Base-by-base conservation (phyloP, 2,113 vertebrate species). In the Delphinapterus leucas region DNA sequence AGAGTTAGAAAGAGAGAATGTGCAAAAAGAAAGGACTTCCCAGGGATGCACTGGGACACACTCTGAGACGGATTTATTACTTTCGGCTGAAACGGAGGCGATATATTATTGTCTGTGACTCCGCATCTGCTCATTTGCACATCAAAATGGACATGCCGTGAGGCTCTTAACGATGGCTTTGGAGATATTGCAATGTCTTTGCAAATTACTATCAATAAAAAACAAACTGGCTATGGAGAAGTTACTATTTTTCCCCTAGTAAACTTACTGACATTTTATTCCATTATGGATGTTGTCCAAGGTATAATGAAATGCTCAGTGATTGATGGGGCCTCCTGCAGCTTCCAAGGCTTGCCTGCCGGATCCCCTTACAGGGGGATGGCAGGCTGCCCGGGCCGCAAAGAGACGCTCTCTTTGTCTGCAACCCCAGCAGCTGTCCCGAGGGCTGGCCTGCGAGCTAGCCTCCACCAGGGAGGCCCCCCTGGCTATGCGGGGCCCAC, bases 131-230 rank as follows among this genome's bases (percentile, higher is more conserved):
- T 97, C 97, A 97, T 98, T 96, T 97, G 97, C 95, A 95, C 97
- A 95, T 97, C 96, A 70, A 38, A 94, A 92, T 77, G 96, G 97
- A 98, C 97, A 89, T 14, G 82, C 85, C 17, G 90, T 63, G 92
- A 83, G 84, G 92, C 94, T 94, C 96, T 97, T 98, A 97, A 95
- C 61, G 88, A 90, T 86, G 96, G 97, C 96, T 96, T 95, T 71
- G 74, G 96, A 98, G 96, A 97, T 95, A 97, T 81, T 93, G 97
- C 97, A 88, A 96, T 87, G 97, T 92, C 98, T 97, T 96, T 95
- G 96, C 88, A 98, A 97, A 98, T 98, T 88, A 97, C 97, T 97
- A 95, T 97, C 97, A 97, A 97, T 98, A 97, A 98, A 97, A 98
- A 97, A 91, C 97, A 98, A 97, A 98, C 97, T 94, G 97, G 97